Base-by-base conservation (phyloP, 2,113 vertebrate species). In the Prietella phreatophila region DNA sequence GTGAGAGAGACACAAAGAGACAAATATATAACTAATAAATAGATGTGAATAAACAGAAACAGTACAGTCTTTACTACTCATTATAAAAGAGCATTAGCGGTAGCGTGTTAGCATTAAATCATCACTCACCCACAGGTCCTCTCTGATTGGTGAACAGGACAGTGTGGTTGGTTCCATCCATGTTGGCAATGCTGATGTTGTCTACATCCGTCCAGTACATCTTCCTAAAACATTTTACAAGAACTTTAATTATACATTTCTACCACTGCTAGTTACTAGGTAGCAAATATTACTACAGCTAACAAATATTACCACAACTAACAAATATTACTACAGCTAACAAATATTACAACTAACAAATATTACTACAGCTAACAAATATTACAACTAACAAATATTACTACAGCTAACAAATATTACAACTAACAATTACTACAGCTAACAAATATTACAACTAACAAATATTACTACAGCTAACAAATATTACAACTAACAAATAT, bases 201-300 rank as follows among this genome's bases (percentile, higher is more conserved):
- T 99, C 98, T 14, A 98, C 98, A 0, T 99, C 98, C 0, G 97
- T 99, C 98, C 98, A 99, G 93, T 98, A 99, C 9, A 99, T 95
- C 90, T 99, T 99, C 85, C 98, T 99, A 89, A 15, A 86, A 27
- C 65, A 33, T 30, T n/a, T 5, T 19, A 10, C 36, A 75, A 75
- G 0, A 42, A 39, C 33, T 1, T 5, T 33, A 15, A 33, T 63
- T 2, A 63, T 33, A 33, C 14, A 5, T 15, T 65, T 7, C 30
- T 36, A 30, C 30, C 13, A 7, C 3, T 14, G 75, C 75, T 78
- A 50, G 11, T 14, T 15, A 47, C 10, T 47, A 50, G 39, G 42
- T 76, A 27, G 25, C 42, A 47, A 47, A 47, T 3, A 6, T n/a
- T 3, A 55, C 27, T 42, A 80, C 76, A 56, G 15, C 76, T 19